phyloP scores from a whole-genome alignment of 1,140 invertebrate genomes.

The Fopius arisanus region DNA sequence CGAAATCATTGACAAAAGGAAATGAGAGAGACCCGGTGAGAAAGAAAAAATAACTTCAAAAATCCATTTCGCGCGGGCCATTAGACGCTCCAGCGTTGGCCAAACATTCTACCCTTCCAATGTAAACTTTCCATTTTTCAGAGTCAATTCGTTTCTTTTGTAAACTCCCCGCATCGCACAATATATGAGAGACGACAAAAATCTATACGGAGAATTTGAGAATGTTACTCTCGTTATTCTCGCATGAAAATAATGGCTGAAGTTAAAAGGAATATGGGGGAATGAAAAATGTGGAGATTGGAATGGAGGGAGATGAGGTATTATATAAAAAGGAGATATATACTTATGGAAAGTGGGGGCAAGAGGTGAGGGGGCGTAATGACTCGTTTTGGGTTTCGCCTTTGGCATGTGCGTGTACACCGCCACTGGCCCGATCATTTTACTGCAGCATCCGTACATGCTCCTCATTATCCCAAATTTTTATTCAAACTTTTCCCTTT shows the following conservation, averaged over 20 bases:
- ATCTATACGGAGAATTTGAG: background rate
- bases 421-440: slow-evolving; percentile 26
- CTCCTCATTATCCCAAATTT: slow-evolving; percentile 13
- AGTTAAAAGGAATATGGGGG: background rate
- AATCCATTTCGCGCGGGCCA: slow-evolving; percentile 53
- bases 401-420: slow-evolving; percentile 28
- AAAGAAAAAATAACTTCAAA: slow-evolving; percentile 42
- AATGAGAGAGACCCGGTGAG: background rate
- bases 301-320: background rate
- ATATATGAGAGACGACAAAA: background rate
- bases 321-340: slow-evolving; percentile 15
- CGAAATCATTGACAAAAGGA: slow-evolving; percentile 1
- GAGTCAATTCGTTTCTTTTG: slow-evolving; percentile 28
- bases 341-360: slow-evolving; percentile 24
- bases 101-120: slow-evolving; percentile 49
- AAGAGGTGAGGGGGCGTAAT: slow-evolving; percentile 29
- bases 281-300: background rate
- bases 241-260: background rate
- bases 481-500: slow-evolving; percentile 14
- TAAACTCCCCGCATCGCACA: slow-evolving; percentile 11
- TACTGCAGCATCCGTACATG: background rate
- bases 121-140: slow-evolving; percentile 41
- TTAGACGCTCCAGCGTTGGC: slow-evolving; percentile 51
- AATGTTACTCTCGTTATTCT: slow-evolving; percentile 7
- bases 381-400: slow-evolving; percentile 26